Conservation (phyloP, 2,113 vertebrate genomes). For the Anolis sagrei region DNA sequence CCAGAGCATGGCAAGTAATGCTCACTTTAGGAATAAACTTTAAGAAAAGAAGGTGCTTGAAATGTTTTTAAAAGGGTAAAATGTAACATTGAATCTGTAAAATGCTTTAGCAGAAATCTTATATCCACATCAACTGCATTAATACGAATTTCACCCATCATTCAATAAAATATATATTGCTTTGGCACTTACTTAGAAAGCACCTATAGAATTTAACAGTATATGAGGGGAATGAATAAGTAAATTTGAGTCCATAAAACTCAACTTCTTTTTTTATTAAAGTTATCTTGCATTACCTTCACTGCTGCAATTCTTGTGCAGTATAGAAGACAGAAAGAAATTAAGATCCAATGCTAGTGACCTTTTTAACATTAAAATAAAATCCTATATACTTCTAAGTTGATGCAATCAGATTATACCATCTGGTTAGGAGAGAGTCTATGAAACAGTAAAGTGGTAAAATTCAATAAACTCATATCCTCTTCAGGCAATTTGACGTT, state of each 20-base stretch:
- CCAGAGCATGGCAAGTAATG: slow-evolving; percentile 49
- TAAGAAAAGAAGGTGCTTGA: slow-evolving; percentile 44
- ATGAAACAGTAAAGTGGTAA: slow-evolving; percentile 75
- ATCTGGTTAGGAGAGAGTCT: slow-evolving; percentile 74
- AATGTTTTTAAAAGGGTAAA: slow-evolving; percentile 63
- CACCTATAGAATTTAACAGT: slow-evolving; percentile 71
- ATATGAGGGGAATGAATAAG: slow-evolving; percentile 74
- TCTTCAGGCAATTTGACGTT: slow-evolving; percentile 76
- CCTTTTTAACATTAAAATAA: slow-evolving; percentile 82
- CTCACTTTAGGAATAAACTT: slow-evolving; percentile 55
- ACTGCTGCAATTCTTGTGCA: slow-evolving; percentile 60
- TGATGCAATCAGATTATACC: slow-evolving; percentile 78
- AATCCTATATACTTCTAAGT: slow-evolving; percentile 77
- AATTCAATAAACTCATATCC: slow-evolving; percentile 77
- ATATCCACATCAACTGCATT: slow-evolving; percentile 68
- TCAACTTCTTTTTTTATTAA: slow-evolving; percentile 75
- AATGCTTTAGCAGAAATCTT: slow-evolving; percentile 71
- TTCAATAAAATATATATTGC: slow-evolving; percentile 76
- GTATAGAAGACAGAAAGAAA: slow-evolving; percentile 73
- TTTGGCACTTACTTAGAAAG: slow-evolving; percentile 70
- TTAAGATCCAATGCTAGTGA: slow-evolving; percentile 75
- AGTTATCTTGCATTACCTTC: slow-evolving; percentile 73
- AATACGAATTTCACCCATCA: slow-evolving; percentile 71
- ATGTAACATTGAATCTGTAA: slow-evolving; percentile 68
- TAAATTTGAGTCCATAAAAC: slow-evolving; percentile 78